phyloP scores from a whole-genome alignment of 2,888 invertebrate species.

The Thera obeliscata region DNA sequence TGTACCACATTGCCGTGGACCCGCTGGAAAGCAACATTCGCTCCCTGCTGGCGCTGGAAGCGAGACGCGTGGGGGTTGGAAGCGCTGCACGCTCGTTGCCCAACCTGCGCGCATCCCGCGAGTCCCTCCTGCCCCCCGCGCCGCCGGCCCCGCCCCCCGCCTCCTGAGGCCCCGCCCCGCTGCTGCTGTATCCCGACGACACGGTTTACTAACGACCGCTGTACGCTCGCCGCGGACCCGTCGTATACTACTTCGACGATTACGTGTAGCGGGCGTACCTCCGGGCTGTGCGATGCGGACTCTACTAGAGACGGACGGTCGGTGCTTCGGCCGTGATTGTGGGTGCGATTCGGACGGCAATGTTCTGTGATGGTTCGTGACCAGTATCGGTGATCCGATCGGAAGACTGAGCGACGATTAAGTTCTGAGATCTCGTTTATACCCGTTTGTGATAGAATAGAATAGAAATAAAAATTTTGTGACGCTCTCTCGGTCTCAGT shows the following conservation, averaged over 20 bases:
- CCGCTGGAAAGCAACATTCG: conserved; percentile 77
- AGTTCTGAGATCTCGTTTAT: conserved; percentile 26
- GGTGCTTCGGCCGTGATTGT: conserved; percentile 2
- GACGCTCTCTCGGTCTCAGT: conserved; percentile 20
- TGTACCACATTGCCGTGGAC: conserved; percentile 80
- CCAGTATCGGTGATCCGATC: conserved; percentile 15
- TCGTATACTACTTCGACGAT: conserved; percentile 42
- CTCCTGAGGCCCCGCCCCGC: conserved; percentile 74
- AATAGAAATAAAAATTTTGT: conserved; percentile 14
- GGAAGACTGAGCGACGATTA: conserved; percentile 21
- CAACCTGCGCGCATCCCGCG: conserved; percentile 87
- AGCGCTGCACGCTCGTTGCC: conserved; percentile 85
- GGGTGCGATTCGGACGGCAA: conserved; percentile 12
- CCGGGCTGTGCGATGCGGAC: not conserved
- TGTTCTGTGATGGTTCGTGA: conserved; percentile 11
- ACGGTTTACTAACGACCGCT: conserved; percentile 67
- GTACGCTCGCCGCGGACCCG: conserved; percentile 37
- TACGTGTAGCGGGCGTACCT: conserved; percentile 40
- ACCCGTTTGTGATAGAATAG: conserved; percentile 27
- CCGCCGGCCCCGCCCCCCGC: conserved; percentile 46
- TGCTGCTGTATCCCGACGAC: conserved; percentile 72
- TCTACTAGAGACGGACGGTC: not conserved
- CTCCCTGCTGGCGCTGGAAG: conserved; percentile 77
- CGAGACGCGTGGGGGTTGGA: conserved; percentile 64
- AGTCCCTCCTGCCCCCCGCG: conserved; percentile 45